Evolutionary conservation across 2,888 invertebrate genomes (phyloP), one percentile per base, ranked within the genome.

Genomic region (Ecliptopera silaceata): DNA sequence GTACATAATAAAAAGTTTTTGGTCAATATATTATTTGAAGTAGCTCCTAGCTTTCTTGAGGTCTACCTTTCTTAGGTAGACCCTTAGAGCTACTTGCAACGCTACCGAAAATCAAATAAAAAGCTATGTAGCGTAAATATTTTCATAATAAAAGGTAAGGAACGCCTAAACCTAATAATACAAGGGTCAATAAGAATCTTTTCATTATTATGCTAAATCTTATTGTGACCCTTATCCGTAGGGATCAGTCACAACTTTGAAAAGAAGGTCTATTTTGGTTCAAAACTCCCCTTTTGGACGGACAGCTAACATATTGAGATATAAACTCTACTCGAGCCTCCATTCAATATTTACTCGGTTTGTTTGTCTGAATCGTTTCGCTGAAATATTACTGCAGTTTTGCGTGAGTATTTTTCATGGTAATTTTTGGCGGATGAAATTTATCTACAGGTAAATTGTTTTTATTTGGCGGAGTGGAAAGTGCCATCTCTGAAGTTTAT

Each of bases 141-240:
- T 59, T 59, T 54, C 41, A 57, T 57, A 43, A 53, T 56, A 62
- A 10, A 58, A 58, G 38, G 59, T 57, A 56, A 55, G 44, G 42
- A 56, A 49, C 59, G 53, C 54, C 55, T 61, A 61, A 66, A 63
- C 56, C 56, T 64, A 66, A 70, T 72, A 66, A 50, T 65, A 63
- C 68, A 64, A 63, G 68, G 75, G 70, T 71, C 73, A 75, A 69
- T 69, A 65, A 63, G 65, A 70, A 70, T 63, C 66, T 64, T 72
- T 75, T 76, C 75, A 80, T 84, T 86, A 83, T 84, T 82, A 86
- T 85, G 82, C 76, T 84, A 83, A 85, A 84, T 78, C 75, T 71
- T 67, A 82, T 82, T 84, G 82, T 83, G 75, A 70, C 73, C 75
- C 64, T 71, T 72, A 79, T 79, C 79, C 74, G 70, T 55, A 63